phyloP scores from a whole-genome alignment of 2,113 vertebrate genomes.

The Chlorodrepanis virens region DNA sequence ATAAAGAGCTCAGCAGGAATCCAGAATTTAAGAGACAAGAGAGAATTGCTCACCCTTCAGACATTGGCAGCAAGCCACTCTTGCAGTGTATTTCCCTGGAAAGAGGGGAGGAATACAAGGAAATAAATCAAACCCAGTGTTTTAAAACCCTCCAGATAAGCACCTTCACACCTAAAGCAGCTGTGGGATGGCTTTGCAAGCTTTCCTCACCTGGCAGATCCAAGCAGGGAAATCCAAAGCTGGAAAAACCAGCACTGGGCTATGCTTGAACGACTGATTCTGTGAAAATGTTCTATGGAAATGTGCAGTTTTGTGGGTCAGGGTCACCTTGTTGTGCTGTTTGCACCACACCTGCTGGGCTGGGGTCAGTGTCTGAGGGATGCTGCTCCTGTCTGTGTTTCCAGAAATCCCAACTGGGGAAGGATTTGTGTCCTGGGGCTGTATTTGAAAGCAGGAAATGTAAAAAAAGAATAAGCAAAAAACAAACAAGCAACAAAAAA shows the following conservation, averaged over 20 bases:
- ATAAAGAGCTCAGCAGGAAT: not conserved
- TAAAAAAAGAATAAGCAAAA: not conserved
- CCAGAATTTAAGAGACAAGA: conserved; percentile 14
- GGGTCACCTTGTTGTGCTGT: not conserved
- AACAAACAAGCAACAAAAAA: not conserved
- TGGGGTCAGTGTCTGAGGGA: not conserved
- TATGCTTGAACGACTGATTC: not conserved
- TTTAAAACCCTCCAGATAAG: not conserved
- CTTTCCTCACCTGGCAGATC: not conserved
- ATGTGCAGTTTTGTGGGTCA: not conserved
- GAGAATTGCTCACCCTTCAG: conserved; percentile 1
- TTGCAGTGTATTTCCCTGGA: conserved; percentile 35
- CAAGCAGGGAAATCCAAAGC: not conserved
- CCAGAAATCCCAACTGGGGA: not conserved
- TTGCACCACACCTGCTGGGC: too few relatives aligned
- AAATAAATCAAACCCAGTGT: not conserved
- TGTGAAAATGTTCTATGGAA: not conserved
- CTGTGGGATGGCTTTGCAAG: not conserved
- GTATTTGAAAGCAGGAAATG: not conserved
- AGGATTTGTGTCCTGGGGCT: not conserved
- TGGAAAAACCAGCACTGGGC: not conserved
- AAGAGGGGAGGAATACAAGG: not conserved
- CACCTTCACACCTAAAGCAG: not conserved
- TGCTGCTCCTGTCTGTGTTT: not conserved
- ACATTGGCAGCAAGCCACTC: not conserved